Evolutionary conservation across 2,888 invertebrate species (phyloP), one percentile per base, ranked within the genome.

Genomic region (Hirudinaria manillensis): DNA sequence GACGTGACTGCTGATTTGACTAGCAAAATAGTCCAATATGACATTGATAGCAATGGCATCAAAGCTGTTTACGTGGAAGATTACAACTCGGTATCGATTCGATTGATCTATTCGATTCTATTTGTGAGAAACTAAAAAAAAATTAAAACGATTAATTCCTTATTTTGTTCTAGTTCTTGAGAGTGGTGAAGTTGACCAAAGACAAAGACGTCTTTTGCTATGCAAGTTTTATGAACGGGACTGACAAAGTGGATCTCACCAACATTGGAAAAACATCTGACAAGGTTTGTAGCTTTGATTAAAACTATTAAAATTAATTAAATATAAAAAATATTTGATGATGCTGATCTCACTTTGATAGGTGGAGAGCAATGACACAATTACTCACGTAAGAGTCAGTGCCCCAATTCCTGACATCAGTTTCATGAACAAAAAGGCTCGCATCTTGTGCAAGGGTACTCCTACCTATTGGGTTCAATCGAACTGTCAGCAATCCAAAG

Each of bases 371-470:
- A 61, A 24, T 19, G 61, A 61, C 24, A 61, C 61, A 4, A 29
- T 61, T 10, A 27, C 1, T 1, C n/a, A 27, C 21, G 24, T 29
- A 24, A 61, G 29, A 29, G 29, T 24, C 7, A 19, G 29, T 24
- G 29, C 29, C 10, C 29, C 61, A 24, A 61, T 61, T 61, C 61
- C 61, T 61, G 61, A 61, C 61, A 61, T 61, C 61, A 16, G 61
- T 29, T 61, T 61, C 61, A 61, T 61, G 61, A 61, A 61, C 29
- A 61, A 61, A n/a, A 61, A 61, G n/a, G 61, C 61, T 61, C 24
- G 24, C 2, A 61, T 13, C 61, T 27, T 61, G 61, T 61, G 61
- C 61, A 7, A 61, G n/a, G 61, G 61, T 21, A 61, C 29, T 61
- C 19, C 61, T 61, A 61, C 61, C 10, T 61, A 61, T 29, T 61